These are phyloP conservation scores for Eutolmus rufibarbis DNA, from an alignment of 2,888 invertebrate genomes.

Conservation along the genomic window DNA sequence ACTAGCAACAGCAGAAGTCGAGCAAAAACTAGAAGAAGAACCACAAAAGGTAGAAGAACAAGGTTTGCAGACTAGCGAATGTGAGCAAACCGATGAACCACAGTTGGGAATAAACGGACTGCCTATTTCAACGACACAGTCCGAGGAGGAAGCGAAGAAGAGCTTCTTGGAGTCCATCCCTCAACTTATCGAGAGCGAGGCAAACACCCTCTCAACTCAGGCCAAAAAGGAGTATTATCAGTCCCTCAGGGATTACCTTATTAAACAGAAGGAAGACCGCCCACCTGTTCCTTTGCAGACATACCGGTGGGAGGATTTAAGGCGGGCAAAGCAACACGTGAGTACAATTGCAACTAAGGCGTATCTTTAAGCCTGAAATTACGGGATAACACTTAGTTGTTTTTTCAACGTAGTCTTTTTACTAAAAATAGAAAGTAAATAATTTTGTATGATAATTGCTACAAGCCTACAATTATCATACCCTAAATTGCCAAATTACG, in stretches of 20 bases:
- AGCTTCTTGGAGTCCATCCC: constrained; percentile 59
- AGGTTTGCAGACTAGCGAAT: neutral
- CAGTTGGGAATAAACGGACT: constrained; percentile 52
- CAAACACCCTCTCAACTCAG: constrained; percentile 56
- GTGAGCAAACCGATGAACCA: neutral
- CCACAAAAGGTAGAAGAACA: neutral
- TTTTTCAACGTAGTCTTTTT: too few species aligned
- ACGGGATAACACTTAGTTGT: too few species aligned
- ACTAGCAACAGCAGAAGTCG: neutral
- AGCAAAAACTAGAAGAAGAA: neutral
- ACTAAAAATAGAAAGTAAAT: too few species aligned
- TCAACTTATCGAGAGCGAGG: constrained; percentile 54
- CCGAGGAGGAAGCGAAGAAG: constrained; percentile 57
- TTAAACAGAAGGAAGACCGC: constrained; percentile 53
- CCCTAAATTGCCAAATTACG: too few species aligned
- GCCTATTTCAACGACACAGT: constrained; percentile 56
- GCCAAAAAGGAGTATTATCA: constrained; percentile 61
- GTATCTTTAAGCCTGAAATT: neutral
- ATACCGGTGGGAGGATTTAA: constrained; percentile 82
- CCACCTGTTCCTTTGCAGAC: constrained; percentile 75
- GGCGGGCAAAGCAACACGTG: constrained; percentile 69
- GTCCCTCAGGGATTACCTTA: constrained; percentile 58
- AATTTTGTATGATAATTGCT: too few species aligned
- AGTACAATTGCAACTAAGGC: constrained; percentile 44
- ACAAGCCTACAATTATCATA: too few species aligned